These are phyloP conservation scores for Cuculus canorus DNA, from an alignment of 2,797 vertebrate species.

Conservation along the genomic window DNA sequence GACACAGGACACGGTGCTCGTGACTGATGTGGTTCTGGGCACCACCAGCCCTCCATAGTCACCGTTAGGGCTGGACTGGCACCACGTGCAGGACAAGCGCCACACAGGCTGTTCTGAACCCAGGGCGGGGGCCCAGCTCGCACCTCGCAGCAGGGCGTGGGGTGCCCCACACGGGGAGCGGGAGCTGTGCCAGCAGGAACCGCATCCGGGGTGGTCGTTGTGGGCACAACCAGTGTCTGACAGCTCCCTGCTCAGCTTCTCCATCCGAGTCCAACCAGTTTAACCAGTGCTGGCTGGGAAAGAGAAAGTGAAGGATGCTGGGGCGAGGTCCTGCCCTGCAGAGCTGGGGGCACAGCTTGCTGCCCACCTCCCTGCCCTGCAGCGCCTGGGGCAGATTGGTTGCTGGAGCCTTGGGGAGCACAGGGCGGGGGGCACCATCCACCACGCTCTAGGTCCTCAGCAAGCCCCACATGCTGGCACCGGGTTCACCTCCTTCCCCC, in stretches of 20 bases:
- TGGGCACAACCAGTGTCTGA: background rate
- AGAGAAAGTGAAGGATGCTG: background rate
- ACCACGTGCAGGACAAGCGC: fast-evolving
- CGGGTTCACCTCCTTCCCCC: background rate
- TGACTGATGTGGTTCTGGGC: background rate
- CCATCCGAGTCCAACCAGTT: background rate
- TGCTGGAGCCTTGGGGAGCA: fast-evolving
- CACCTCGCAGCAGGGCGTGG: background rate
- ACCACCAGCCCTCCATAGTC: background rate
- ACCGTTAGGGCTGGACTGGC: fast-evolving
- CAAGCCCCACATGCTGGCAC: background rate
- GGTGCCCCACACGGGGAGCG: background rate
- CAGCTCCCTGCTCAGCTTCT: background rate
- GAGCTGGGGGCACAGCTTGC: background rate
- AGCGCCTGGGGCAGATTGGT: background rate
- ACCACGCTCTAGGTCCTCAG: background rate
- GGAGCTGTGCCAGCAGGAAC: background rate
- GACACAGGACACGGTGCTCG: background rate
- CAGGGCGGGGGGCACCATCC: background rate
- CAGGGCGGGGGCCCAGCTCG: no score
- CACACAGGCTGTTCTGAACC: background rate
- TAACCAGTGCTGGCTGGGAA: background rate
- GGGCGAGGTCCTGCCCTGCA: background rate
- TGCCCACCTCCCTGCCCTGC: background rate
- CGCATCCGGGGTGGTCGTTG: fast-evolving